These are phyloP conservation scores for Chironomus tepperi DNA, from an alignment of 1,140 invertebrate genomes.

Conservation along the genomic window DNA sequence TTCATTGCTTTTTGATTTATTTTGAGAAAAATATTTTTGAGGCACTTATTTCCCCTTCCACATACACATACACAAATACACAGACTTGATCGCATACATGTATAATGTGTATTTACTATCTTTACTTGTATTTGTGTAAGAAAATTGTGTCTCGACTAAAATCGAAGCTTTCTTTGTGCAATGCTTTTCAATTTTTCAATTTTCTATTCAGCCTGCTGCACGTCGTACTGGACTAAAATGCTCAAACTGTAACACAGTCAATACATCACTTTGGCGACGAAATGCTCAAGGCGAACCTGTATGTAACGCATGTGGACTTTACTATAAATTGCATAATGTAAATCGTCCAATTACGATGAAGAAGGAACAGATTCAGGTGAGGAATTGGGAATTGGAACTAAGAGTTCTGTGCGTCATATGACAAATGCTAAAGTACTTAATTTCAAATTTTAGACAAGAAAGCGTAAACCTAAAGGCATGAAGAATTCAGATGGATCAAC, in stretches of 20 bases:
- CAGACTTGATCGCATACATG: no score
- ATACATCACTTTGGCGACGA: conserved; percentile 83
- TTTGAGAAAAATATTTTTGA: no score
- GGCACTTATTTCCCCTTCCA: no score
- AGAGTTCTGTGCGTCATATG: no score
- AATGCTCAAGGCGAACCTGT: conserved; percentile 81
- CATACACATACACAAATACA: no score
- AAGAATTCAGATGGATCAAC: conserved; percentile 36
- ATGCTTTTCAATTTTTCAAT: neutral
- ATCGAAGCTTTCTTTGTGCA: no score
- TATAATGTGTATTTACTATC: no score
- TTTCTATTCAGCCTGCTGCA: conserved; percentile 51
- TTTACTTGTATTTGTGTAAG: no score
- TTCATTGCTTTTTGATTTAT: neutral
- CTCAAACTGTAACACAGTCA: conserved; percentile 80
- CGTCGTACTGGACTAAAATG: conserved; percentile 75
- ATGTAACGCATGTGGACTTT: conserved; percentile 91
- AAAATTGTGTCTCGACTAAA: conserved; percentile 2
- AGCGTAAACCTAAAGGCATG: conserved; percentile 76
- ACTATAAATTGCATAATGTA: conserved; percentile 85
- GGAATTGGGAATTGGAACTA: neutral
- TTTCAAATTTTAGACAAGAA: conserved; percentile 67
- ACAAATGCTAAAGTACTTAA: neutral
- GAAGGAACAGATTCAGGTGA: conserved; percentile 83
- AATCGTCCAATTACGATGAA: conserved; percentile 86